A percentile compares a stretch with the other conserved stretches of the same genome.
Conservation (phyloP, 2,888 invertebrate species). For the Rosalia funebris region DNA sequence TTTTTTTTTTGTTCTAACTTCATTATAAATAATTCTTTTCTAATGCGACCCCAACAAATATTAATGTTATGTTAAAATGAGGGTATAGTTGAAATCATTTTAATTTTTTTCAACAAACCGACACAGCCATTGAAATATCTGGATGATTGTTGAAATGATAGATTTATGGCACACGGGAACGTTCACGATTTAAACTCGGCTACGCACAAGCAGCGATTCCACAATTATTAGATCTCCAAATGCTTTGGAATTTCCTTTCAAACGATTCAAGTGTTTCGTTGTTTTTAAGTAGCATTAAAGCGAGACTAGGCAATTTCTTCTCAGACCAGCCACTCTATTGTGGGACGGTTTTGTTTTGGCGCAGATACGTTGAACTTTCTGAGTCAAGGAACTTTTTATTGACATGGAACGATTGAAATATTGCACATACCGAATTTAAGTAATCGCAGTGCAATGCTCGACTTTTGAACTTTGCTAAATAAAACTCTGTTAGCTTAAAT, state of each 20-base stretch:
- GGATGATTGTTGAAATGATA: too few relatives aligned
- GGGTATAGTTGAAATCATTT: too few relatives aligned
- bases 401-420: slow-evolving; percentile 36
- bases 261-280: slow-evolving; percentile 10
- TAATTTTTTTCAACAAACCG: too few relatives aligned
- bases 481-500: slow-evolving; percentile 29
- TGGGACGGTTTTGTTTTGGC: slow-evolving; percentile 31
- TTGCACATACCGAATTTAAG: slow-evolving; percentile 45
- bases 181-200: too few relatives aligned
- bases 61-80: too few relatives aligned
- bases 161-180: too few relatives aligned
- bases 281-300: slow-evolving; percentile 3
- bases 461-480: slow-evolving; percentile 36
- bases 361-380: slow-evolving; percentile 44
- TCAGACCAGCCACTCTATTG: background rate
- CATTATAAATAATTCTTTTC: too few relatives aligned
- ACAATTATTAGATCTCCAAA: slow-evolving; percentile 11
- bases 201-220: too few relatives aligned
- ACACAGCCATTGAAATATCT: too few relatives aligned
- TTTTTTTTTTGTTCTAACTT: too few relatives aligned
- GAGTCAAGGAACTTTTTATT: slow-evolving; percentile 52
- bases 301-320: slow-evolving; percentile 16
- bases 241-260: slow-evolving; percentile 15
- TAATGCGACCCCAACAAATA: too few relatives aligned
- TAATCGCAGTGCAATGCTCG: slow-evolving; percentile 36